A percentile compares a stretch with the other conserved stretches of the same genome.
Conservation (phyloP, 2,113 vertebrate species). For the Centrocercus urophasianus region DNA sequence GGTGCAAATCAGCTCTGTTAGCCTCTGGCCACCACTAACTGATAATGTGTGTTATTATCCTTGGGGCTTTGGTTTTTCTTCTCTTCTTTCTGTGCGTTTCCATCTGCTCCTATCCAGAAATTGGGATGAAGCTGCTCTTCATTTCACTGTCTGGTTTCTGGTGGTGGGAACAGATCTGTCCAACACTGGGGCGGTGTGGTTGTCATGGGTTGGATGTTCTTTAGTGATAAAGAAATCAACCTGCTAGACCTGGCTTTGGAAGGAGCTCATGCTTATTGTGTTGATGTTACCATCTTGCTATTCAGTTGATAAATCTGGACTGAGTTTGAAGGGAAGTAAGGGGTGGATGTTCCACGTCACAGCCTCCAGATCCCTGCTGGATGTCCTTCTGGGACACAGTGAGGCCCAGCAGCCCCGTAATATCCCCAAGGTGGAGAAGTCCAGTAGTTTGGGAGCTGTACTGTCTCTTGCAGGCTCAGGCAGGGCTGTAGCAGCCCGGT, state of each 20-base stretch:
- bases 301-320: not conserved
- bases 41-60: too few species aligned
- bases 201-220: rapidly evolving
- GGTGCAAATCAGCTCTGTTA: not conserved
- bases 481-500: not conserved
- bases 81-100: not conserved
- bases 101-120: not conserved
- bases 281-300: not conserved
- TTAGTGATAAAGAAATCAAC: not conserved
- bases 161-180: not conserved
- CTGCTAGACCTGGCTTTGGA: not conserved
- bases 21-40: not conserved
- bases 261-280: not conserved
- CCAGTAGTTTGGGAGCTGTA: not conserved
- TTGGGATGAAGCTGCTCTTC: not conserved
- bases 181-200: rapidly evolving
- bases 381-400: not conserved
- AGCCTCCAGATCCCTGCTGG: not conserved
- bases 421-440: not conserved
- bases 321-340: not conserved
- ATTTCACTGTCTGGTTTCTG: not conserved
- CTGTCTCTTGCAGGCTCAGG: not conserved
- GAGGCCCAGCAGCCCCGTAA: not conserved
- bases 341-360: not conserved
- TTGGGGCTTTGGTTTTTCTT: not conserved